Evolutionary conservation across 2,797 vertebrate genomes (phyloP), one percentile per base, ranked within the genome.

Genomic region (Myotis planiceps): DNA sequence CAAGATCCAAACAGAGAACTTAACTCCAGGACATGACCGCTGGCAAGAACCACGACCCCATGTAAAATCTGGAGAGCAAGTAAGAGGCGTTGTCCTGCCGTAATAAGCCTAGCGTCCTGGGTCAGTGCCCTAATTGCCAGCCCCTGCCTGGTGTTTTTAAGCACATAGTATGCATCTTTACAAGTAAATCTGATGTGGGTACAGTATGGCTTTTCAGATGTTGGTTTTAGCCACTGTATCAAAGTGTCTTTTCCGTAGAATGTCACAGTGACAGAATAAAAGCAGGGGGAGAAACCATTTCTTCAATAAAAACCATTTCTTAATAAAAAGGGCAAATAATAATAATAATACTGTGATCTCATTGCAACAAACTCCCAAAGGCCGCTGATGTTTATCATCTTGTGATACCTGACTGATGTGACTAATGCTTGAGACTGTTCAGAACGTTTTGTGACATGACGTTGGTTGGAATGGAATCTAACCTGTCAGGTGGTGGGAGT

Each of bases 301-400:
- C 39, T 90, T 55, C 5, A 60, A 29, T 93, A 49, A 92, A 91
- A 95, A 66, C 5, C 23, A 58, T 65, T 83, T 85, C 39, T 90
- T 55, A 60, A 29, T 93, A 49, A 92, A 91, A 95, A 66, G 63
- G 76, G 12, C 60, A 66, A 23, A 75, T 58, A 92, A 55, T 5
- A 37, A 39, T 69, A 32, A 49, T 55, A 85, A 88, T 39, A 19
- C 23, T 60, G 9, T 69, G 25, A 49, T 47, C 53, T 93, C 60
- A 39, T 58, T 72, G 45, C 29, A 74, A 6, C 60, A 55, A 15
- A 47, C 9, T 65, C 37, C 39, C 65, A 65, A 16, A 51, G 37
- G n/a, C 63, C 55, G 4, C 32, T 21, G 55, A 14, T 78, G 42
- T 47, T 76, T 69, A 21, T 71, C 37, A 42, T 58, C 79, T 47